A percentile compares a stretch with the other conserved stretches of the same genome.
These are phyloP conservation scores for Pterocles gutturalis DNA, from an alignment of 2,113 vertebrate genomes.

Conservation along the genomic window DNA sequence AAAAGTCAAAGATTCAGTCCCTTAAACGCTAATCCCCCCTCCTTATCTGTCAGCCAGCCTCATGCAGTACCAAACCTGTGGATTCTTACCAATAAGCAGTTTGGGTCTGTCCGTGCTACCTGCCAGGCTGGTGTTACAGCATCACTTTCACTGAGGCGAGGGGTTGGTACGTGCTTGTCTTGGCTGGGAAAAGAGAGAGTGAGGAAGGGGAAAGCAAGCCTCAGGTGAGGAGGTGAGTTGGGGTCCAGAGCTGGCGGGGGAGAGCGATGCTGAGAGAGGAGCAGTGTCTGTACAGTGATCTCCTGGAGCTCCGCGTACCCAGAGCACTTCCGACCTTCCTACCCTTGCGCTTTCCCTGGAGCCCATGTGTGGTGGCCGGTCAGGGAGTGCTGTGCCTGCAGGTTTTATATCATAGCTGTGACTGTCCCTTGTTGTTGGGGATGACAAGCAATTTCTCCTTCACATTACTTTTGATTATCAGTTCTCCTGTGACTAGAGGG, in stretches of 20 bases:
- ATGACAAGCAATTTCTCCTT: not conserved
- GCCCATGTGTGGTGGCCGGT: rapidly evolving
- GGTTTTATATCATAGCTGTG: not conserved
- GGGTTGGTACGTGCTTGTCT: rapidly evolving
- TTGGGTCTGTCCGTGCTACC: not conserved
- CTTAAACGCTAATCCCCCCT: not conserved
- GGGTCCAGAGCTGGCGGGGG: not conserved
- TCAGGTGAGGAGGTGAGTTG: rapidly evolving
- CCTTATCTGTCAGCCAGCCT: rapidly evolving
- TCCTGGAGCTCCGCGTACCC: rapidly evolving
- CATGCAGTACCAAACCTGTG: not conserved
- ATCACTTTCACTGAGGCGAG: rapidly evolving
- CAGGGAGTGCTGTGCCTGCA: not conserved
- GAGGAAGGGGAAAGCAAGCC: not conserved
- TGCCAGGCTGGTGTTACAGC: not conserved
- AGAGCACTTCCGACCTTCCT: not conserved
- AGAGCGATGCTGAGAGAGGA: not conserved
- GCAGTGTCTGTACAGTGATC: rapidly evolving
- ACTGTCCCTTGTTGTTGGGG: rapidly evolving
- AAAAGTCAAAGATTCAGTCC: not conserved
- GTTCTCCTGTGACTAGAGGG: not conserved
- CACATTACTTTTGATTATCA: not conserved
- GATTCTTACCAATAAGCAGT: not conserved
- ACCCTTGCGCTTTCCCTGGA: rapidly evolving
- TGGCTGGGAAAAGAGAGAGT: not conserved